Evolutionary conservation across 1,140 invertebrate genomes (phyloP), one percentile per base, ranked within the genome.

Genomic region (Pachyrhynchus sulphureomaculatus): DNA sequence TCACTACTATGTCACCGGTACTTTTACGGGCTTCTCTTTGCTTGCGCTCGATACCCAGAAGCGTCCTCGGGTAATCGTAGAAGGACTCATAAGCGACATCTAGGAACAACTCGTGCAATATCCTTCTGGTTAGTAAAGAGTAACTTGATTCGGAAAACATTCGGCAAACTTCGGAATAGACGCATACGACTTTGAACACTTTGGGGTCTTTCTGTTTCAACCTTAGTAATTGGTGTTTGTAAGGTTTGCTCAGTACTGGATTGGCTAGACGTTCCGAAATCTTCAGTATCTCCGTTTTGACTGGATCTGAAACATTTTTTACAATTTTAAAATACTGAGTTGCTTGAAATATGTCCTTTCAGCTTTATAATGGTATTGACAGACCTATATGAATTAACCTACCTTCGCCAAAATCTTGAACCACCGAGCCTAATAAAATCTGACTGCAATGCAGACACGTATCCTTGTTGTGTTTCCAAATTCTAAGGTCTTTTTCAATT

Each of bases 71-170:
- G 10, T 17, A 81, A 9, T 58, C 59, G 29, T 76, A 74, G 58
- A 84, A 82, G 53, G 76, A 78, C 15, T 88, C 86, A 71, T 93
- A 94, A 68, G 84, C 82, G 17, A 92, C 78, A 73, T 98, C 95
- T 26, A 95, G 82, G 78, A 98, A 98, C 4, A 98, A 79, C 78
- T 98, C 95, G 76, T 98, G 95, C 13, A 98, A 78, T 76, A 98
- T 95, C 64, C 93, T 83, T 17, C 95, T 81, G 2, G 93, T 87
- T 51, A 83, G 83, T 62, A 96, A 81, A 64, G 93, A 84, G 73
- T 95, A 96, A 18, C 87, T 88, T 72, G 88, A 90, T 26, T 83
- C 83, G 0, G 88, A 85, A 29, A 98, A 77, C 44, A 92, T 80
- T 57, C 85, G 84, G 73, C 90, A 90, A 4, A 96, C 87, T 76